Evolutionary conservation across 1,140 invertebrate species (phyloP).

Genomic region (Cydia fagiglandana): DNA sequence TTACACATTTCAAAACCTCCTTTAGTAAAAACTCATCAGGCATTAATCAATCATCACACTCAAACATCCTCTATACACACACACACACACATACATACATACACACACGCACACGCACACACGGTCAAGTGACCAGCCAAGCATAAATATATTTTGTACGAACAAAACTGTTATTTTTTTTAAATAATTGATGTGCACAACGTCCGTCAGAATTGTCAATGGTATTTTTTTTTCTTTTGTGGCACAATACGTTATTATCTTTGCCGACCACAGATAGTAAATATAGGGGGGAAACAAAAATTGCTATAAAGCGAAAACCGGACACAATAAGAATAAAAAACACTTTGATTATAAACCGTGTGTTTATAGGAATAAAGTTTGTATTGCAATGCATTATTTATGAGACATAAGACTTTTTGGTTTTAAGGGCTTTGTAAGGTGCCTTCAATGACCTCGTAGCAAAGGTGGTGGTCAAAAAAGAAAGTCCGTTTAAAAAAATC

Average conservation of each 20-base stretch:
- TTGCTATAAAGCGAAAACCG: slow-evolving; percentile 41
- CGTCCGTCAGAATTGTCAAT: slow-evolving; percentile 61
- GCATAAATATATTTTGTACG: slow-evolving; percentile 74
- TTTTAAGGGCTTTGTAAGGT: neutral
- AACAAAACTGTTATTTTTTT: slow-evolving; percentile 76
- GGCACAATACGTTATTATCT: slow-evolving; percentile 42
- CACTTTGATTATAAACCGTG: neutral
- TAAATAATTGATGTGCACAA: slow-evolving; percentile 70
- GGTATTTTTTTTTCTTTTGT: slow-evolving; percentile 66
- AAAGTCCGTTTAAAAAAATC: too few relatives aligned
- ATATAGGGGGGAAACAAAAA: slow-evolving; percentile 49
- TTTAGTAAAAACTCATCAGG: slow-evolving; percentile 51
- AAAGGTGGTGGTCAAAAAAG: neutral
- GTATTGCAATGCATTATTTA: neutral
- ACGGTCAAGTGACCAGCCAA: slow-evolving; percentile 47
- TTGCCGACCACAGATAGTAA: slow-evolving; percentile 42
- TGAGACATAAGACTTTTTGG: neutral
- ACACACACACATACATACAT: slow-evolving; percentile 34
- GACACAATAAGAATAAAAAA: neutral
- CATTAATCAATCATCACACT: slow-evolving; percentile 62
- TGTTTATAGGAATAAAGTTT: slow-evolving; percentile 28
- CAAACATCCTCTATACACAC: slow-evolving; percentile 61
- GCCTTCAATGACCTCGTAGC: neutral
- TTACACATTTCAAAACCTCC: slow-evolving; percentile 6
- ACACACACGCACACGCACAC: slow-evolving; percentile 35